Conservation (phyloP, 1,140 invertebrate species). For the Drosophila persimilis region DNA sequence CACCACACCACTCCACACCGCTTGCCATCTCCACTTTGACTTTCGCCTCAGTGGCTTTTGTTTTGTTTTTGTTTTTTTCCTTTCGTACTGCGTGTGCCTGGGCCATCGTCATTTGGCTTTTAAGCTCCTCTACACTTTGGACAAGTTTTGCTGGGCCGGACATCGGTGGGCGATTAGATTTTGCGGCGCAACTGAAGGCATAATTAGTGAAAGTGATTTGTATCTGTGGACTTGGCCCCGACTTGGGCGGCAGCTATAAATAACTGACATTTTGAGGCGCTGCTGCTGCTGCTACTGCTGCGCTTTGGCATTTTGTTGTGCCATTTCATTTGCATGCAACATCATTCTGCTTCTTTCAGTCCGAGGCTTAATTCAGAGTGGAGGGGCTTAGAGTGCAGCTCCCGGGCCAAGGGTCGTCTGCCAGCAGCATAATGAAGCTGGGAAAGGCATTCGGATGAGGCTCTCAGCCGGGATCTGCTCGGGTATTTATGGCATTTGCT, state of each 20-base stretch:
- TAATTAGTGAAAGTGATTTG: slow-evolving; percentile 79
- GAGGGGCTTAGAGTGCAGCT: slow-evolving; percentile 34
- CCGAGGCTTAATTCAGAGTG: slow-evolving; percentile 4
- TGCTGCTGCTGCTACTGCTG: slow-evolving; percentile 8
- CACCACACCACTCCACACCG: too few relatives aligned
- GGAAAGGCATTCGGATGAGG: slow-evolving; percentile 41
- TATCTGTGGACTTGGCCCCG: slow-evolving; percentile 34
- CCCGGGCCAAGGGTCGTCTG: slow-evolving; percentile 29
- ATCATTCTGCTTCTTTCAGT: slow-evolving; percentile 7
- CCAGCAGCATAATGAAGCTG: slow-evolving; percentile 46
- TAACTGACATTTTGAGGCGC: slow-evolving; percentile 49
- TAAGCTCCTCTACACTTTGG: slow-evolving; percentile 3
- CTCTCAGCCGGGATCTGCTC: slow-evolving; percentile 15
- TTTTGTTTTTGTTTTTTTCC: too few relatives aligned
- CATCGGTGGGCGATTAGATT: slow-evolving; percentile 46
- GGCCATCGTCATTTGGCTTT: slow-evolving; percentile 44
- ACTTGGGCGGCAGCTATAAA: slow-evolving; percentile 26
- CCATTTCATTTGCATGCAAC: slow-evolving; percentile 62
- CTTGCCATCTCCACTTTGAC: slow-evolving; percentile 13
- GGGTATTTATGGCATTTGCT: slow-evolving; percentile 33
- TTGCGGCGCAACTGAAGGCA: slow-evolving; percentile 36
- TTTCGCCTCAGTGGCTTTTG: background rate
- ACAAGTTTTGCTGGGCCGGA: background rate
- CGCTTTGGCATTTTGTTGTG: slow-evolving; percentile 25
- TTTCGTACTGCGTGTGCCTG: slow-evolving; percentile 36